phyloP scores from a whole-genome alignment of 2,888 invertebrate genomes.

The Heteromyza rotundicornis region DNA sequence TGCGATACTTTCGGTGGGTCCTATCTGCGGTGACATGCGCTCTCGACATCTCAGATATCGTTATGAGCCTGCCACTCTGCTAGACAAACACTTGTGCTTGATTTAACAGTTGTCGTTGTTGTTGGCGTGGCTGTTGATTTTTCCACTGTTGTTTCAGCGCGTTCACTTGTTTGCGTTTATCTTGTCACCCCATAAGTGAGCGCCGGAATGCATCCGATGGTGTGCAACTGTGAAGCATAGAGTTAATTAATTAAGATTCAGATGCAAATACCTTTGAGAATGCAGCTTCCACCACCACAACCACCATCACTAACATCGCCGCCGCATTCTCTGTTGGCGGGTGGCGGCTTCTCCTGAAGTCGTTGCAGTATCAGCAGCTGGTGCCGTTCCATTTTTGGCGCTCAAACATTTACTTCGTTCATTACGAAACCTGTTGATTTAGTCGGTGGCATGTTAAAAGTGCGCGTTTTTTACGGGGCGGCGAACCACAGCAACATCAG shows the following conservation, averaged over 20 bases:
- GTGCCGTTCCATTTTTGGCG: slow-evolving; percentile 34
- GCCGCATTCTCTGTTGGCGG: too few species aligned
- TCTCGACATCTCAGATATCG: slow-evolving; percentile 30
- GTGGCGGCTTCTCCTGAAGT: slow-evolving; percentile 16
- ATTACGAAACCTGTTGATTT: slow-evolving; percentile 32
- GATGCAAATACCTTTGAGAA: slow-evolving; percentile 29
- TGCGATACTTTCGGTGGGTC: neutral
- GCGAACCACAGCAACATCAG: too few species aligned
- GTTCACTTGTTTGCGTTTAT: neutral
- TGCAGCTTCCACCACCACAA: neutral
- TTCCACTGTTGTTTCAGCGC: neutral
- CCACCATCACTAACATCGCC: neutral
- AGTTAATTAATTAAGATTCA: slow-evolving; percentile 39
- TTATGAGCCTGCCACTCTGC: neutral
- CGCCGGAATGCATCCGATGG: slow-evolving; percentile 20
- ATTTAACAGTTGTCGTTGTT: neutral
- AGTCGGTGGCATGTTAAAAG: slow-evolving; percentile 17
- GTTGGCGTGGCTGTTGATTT: neutral
- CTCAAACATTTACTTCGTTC: slow-evolving; percentile 24
- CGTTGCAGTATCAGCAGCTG: neutral
- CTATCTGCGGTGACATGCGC: slow-evolving; percentile 32
- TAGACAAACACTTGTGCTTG: neutral
- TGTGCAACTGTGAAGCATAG: slow-evolving; percentile 22
- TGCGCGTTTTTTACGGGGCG: neutral
- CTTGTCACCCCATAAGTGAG: slow-evolving; percentile 18